Base-by-base conservation (phyloP, 2,113 vertebrate genomes). In the Dipodomys merriami region DNA sequence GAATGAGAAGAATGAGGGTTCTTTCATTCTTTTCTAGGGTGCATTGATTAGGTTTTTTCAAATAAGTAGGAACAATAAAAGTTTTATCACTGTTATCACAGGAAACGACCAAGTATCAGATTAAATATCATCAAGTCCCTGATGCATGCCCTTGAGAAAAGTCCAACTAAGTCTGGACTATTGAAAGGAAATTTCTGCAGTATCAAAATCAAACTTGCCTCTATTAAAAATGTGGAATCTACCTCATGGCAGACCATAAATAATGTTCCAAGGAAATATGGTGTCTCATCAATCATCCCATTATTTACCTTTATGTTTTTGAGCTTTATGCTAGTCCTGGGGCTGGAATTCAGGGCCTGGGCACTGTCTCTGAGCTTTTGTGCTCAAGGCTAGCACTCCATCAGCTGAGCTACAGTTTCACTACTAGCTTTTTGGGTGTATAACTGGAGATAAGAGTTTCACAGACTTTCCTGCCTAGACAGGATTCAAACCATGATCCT, bases 141-240 rank as follows among this genome's bases (percentile, higher is more conserved):
- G 33, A 85, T 23, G 10, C 20, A 69, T 39, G 6, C 19, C 46
- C 12, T 57, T 0, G 6, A 88, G 22, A 83, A 19, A 67, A 85
- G 57, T 46, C 62, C 46, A 81, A 44, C 35, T n/a, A 80, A 53
- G 1, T 46, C 4, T 68, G 46, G n/a, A 78, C n/a, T 49, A 72
- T 46, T 86, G 69, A 64, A 88, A 60, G 22, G 86, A 62, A 88
- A 91, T 77, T 72, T 86, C 76, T 78, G 64, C 33, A 91, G 33
- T 53, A 62, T 1, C 71, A 44, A 53, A 85, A 93, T 65, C n/a
- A 72, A 88, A 86, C 1, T 30, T 71, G 65, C 10, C 9, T 76
- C 46, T 79, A 39, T 81, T 18, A 85, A 33, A 80, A 71, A 4
- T 71, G 25, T 95, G 10, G n/a, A 35, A 35, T 53, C 25, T 22